phyloP scores from a whole-genome alignment of 2,888 invertebrate species.

The Colletes collaris region DNA sequence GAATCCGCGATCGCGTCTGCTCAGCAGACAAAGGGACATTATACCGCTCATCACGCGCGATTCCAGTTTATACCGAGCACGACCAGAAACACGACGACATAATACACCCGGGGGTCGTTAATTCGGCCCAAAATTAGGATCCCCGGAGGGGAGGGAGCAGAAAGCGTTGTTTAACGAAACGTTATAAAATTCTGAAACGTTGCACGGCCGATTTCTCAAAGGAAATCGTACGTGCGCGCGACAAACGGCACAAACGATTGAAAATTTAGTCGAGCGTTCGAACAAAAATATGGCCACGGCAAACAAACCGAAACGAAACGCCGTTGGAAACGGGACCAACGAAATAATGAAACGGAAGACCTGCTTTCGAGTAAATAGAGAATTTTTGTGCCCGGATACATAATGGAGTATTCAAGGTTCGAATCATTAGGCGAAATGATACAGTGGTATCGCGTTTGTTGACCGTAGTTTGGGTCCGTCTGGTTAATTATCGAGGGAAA shows the following conservation, averaged over 20 bases:
- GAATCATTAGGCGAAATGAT: no score
- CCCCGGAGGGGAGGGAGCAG: background rate
- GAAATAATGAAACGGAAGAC: background rate
- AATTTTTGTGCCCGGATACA: no score
- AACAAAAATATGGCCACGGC: no score
- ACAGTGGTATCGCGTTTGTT: no score
- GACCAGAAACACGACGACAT: background rate
- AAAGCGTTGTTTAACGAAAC: no score
- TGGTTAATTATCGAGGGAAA: no score
- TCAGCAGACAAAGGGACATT: constrained; percentile 35
- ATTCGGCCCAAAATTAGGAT: background rate
- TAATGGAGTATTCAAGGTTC: no score
- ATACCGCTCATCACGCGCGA: constrained; percentile 19
- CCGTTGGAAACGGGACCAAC: background rate
- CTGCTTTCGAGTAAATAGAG: background rate
- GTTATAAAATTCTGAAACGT: no score
- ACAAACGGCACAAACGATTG: background rate
- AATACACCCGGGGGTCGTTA: background rate
- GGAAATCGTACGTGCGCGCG: background rate
- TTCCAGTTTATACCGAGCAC: constrained; percentile 33
- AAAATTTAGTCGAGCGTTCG: no score
- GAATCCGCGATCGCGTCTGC: constrained; percentile 19
- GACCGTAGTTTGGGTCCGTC: no score
- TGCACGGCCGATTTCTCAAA: background rate
- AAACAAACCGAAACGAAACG: background rate